Base-by-base conservation (phyloP, 1,140 invertebrate species). In the Drosophila setifemur region DNA sequence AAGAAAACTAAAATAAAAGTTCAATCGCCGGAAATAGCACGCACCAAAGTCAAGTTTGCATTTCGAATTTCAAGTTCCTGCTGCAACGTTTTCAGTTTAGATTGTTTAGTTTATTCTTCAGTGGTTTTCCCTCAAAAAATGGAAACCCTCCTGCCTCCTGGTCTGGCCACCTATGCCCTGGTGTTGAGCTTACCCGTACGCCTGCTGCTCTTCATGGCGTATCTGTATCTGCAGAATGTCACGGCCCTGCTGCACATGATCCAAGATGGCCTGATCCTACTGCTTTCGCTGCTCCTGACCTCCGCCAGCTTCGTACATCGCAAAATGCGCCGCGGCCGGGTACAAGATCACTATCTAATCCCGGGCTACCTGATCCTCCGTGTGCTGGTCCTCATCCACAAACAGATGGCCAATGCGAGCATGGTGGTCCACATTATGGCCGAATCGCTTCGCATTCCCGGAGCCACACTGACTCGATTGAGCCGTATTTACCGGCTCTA, bases 11-110 rank as follows among this genome's bases (percentile, higher is more conserved):
- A 18, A 33, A 14, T 4, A 12, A 33, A 53, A 31, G 12, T 37
- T 9, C 49, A 29, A 60, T 60, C 11, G 52, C 6, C 9, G 52
- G 12, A 25, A 42, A 57, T 31, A 40, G 19, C 55, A 57, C 55
- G 25, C 55, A 26, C 18, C 35, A 39, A 42, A 40, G 33, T 21
- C 43, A 43, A 70, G 43, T 47, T 69, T 69, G 50, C 42, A 69
- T 68, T 69, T 57, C 31, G 48, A 69, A 57, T 69, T 35, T 35
- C 35, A 42, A 69, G 43, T 47, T 49, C 16, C 8, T 48, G 9
- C 31, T 23, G 18, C 16, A 9, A 6, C 21, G 6, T 40, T n/a
- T 43, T 29, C 5, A 28, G 35, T 53, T 52, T 44, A 5, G 6
- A n/a, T 29, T 53, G 33, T 61, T 8, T 21, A 16, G 14, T 19